A percentile compares a stretch with the other conserved stretches of the same genome.
These are phyloP conservation scores for Sturnus vulgaris DNA, from an alignment of 2,113 vertebrate species.

Conservation along the genomic window DNA sequence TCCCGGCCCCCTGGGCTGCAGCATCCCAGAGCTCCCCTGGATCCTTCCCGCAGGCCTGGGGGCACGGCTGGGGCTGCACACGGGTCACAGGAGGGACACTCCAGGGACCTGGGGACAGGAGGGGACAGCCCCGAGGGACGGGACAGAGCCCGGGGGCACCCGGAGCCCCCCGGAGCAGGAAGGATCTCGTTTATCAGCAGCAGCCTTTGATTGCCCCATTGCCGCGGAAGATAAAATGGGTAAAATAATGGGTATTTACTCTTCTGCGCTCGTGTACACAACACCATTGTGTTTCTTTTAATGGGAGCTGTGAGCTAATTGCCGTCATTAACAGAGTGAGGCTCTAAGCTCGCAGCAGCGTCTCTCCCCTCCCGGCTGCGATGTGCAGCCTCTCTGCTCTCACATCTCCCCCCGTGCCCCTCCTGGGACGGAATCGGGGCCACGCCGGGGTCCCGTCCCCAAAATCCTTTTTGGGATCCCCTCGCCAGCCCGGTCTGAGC, in stretches of 20 bases:
- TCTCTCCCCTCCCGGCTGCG: not conserved
- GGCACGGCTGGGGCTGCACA: too few relatives aligned
- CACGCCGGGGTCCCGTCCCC: not conserved
- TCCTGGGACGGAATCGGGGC: not conserved
- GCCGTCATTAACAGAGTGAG: not conserved
- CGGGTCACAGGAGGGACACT: too few relatives aligned
- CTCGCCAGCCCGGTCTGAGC: not conserved
- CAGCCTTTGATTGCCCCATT: not conserved
- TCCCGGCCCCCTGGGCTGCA: rapidly evolving
- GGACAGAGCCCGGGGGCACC: not conserved
- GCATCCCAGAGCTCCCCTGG: not conserved
- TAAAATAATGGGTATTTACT: slow-evolving; percentile 62
- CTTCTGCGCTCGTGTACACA: slow-evolving; percentile 25
- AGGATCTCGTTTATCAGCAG: not conserved
- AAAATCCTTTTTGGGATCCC: not conserved
- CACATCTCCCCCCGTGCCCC: not conserved
- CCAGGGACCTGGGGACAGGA: too few relatives aligned
- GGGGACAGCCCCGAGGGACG: not conserved
- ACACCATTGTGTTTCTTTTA: slow-evolving; percentile 9
- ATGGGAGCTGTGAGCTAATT: slow-evolving; percentile 34
- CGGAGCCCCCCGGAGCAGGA: not conserved
- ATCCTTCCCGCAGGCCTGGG: not conserved
- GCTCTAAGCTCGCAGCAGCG: not conserved
- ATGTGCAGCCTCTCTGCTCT: not conserved
- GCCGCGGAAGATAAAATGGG: not conserved